Evolutionary conservation across 2,888 invertebrate species (phyloP).

Genomic region (Osedax frankpressi): DNA sequence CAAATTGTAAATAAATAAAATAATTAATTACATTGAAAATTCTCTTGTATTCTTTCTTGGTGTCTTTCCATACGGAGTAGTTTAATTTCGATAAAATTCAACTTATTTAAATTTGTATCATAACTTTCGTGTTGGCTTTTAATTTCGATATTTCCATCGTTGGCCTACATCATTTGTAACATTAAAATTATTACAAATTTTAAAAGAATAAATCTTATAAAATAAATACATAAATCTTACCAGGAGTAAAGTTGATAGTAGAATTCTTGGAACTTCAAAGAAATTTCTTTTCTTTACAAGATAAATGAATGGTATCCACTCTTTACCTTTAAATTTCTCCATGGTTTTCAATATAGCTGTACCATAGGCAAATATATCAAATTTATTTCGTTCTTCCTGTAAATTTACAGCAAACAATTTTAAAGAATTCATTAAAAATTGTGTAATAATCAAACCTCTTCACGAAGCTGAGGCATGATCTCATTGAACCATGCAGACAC

Average conservation of each 20-base stretch:
- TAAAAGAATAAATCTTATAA: neutral
- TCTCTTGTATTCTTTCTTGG: too few species aligned
- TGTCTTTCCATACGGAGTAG: too few species aligned
- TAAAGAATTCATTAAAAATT: too few species aligned
- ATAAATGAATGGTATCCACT: neutral
- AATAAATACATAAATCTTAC: neutral
- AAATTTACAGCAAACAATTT: too few species aligned
- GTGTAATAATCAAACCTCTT: too few species aligned
- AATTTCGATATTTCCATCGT: too few species aligned
- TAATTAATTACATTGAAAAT: neutral
- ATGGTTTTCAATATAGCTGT: neutral
- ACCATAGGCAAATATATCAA: neutral
- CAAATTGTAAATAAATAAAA: neutral
- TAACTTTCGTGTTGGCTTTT: too few species aligned
- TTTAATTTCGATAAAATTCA: too few species aligned
- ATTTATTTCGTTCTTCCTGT: neutral
- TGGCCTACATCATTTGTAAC: too few species aligned
- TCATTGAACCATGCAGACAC: neutral
- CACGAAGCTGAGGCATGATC: neutral
- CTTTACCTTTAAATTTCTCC: neutral
- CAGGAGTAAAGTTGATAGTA: neutral
- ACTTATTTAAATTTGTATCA: too few species aligned
- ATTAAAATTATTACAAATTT: too few species aligned
- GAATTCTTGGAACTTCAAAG: neutral
- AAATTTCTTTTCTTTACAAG: neutral